Evolutionary conservation across 2,797 vertebrate genomes (phyloP).

Genomic region (Steatocranus sp.): DNA sequence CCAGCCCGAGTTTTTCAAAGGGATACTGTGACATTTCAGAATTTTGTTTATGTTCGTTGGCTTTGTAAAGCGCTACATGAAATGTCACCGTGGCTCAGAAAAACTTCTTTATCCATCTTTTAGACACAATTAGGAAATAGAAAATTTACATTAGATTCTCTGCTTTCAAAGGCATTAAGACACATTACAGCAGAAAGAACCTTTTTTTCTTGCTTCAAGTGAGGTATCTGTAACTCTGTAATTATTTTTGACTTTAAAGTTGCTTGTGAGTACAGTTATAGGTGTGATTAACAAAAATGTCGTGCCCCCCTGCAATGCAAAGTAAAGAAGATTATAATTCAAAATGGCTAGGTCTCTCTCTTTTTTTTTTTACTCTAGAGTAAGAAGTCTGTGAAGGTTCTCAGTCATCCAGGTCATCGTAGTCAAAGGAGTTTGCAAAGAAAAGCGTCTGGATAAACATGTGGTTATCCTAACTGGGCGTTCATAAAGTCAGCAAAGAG

Average conservation of each 20-base stretch:
- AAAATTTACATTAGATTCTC: neutral
- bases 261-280: neutral
- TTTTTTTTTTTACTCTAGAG: neutral
- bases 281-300: neutral
- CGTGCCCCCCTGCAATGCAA: slow-evolving; percentile 4
- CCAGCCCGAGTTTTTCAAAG: slow-evolving; percentile 4
- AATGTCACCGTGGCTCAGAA: neutral
- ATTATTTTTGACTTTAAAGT: neutral
- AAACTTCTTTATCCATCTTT: neutral
- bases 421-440: too few species aligned
- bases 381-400: too few species aligned
- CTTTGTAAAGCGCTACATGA: neutral
- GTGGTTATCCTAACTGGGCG: too few species aligned
- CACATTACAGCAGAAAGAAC: neutral
- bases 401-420: too few species aligned
- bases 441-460: too few species aligned
- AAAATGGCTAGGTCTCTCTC: slow-evolving; percentile 4
- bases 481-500: too few species aligned
- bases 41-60: slow-evolving; percentile 20
- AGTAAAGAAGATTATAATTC: slow-evolving; percentile 23
- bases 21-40: slow-evolving; percentile 23
- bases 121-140: neutral
- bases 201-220: neutral
- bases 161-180: neutral
- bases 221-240: neutral